Percentiles rank a stretch among this genome's conserved stretches.
Evolutionary conservation across 2,113 vertebrate genomes (phyloP).

Genomic region (Leptodactylus fuscus): DNA sequence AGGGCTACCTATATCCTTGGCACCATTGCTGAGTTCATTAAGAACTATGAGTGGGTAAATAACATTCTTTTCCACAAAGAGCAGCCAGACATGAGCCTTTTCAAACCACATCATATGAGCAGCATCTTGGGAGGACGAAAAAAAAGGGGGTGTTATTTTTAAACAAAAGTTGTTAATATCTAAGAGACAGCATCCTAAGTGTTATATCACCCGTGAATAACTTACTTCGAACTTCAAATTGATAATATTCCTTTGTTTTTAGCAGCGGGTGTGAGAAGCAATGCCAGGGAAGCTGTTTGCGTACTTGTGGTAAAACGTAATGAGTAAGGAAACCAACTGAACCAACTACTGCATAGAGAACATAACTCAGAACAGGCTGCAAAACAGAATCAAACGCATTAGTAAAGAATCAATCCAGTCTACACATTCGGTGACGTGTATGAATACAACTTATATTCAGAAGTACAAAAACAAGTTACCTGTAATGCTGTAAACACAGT

Average conservation of each 20-base stretch:
- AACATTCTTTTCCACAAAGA: constrained; percentile 94
- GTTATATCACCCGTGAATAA: constrained; percentile 22
- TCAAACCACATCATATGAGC: constrained; percentile 99
- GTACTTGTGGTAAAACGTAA: constrained; percentile 94
- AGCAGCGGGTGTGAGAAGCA: constrained; percentile 96
- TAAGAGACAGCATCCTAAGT: no score
- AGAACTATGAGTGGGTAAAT: constrained; percentile 96
- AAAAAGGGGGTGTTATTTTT: background rate
- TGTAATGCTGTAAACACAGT: constrained; percentile 96
- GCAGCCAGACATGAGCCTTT: constrained; percentile 95
- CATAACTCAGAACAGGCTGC: constrained; percentile 94
- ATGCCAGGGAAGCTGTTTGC: constrained; percentile 97
- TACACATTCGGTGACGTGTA: background rate
- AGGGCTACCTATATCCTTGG: constrained; percentile 90
- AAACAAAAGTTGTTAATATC: no score
- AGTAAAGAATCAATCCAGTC: background rate
- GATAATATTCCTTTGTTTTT: constrained; percentile 95
- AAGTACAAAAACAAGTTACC: constrained; percentile 72
- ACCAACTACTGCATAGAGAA: constrained; percentile 89
- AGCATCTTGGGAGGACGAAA: constrained; percentile 78
- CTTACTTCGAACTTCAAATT: constrained; percentile 97
- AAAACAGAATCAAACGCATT: constrained; percentile 48
- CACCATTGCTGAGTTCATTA: constrained; percentile 95
- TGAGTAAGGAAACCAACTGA: constrained; percentile 90
- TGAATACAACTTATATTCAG: background rate